Conservation (phyloP, 2,797 vertebrate species). For the Otolemur crassicaudatus region DNA sequence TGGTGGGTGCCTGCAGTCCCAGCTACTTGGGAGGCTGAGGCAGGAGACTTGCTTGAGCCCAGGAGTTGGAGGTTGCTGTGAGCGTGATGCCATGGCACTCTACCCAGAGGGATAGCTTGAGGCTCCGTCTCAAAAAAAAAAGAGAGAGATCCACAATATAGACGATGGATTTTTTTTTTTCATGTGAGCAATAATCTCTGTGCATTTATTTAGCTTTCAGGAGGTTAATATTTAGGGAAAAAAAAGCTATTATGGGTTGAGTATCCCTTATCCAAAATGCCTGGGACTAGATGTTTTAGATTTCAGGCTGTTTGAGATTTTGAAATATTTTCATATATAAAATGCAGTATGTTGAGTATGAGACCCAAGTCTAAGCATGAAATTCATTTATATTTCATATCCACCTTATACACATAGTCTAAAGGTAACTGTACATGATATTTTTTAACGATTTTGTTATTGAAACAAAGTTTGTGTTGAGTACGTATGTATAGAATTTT, state of each 20-base stretch:
- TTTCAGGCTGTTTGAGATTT: background rate
- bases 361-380: background rate
- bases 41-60: too few species aligned
- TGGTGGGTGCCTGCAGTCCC: too few species aligned
- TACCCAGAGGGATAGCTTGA: too few species aligned
- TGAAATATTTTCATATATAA: background rate
- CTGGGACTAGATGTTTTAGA: background rate
- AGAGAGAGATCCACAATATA: background rate
- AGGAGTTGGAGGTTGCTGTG: too few species aligned
- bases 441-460: background rate
- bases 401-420: background rate
- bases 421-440: background rate
- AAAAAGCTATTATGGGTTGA: background rate
- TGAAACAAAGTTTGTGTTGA: background rate
- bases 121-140: too few species aligned
- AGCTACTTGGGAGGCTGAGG: too few species aligned
- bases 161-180: background rate
- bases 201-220: conserved; percentile 20
- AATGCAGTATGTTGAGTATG: background rate
- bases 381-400: background rate
- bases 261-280: background rate
- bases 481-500: background rate
- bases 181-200: background rate
- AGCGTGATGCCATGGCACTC: too few species aligned
- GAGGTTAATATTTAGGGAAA: background rate